Percentiles rank a stretch among this genome's conserved stretches.
Evolutionary conservation across 2,888 invertebrate species (phyloP).

Genomic region (Drosophila greeni): DNA sequence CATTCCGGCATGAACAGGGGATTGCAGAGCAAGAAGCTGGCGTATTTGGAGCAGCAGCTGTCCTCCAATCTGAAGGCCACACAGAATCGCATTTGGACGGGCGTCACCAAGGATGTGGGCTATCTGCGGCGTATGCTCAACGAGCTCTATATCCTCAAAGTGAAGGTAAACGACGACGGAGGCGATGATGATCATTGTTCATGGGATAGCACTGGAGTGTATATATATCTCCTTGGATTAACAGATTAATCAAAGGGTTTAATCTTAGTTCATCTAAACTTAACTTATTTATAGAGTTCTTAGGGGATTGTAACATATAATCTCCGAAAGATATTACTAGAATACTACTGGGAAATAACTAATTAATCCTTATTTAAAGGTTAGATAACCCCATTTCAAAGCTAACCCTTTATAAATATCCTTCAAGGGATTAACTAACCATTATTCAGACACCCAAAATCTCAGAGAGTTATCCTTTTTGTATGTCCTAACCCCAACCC

Average conservation of each 20-base stretch:
- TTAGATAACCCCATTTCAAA: neutral
- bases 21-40: slow-evolving; percentile 85
- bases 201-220: slow-evolving; percentile 20
- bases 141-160: slow-evolving; percentile 89
- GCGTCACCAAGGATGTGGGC: slow-evolving; percentile 86
- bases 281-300: neutral
- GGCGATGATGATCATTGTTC: neutral
- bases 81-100: slow-evolving; percentile 87
- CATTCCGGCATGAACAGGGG: slow-evolving; percentile 71
- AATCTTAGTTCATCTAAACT: too few relatives aligned
- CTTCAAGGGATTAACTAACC: neutral
- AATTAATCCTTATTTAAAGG: neutral
- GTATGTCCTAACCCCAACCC: slow-evolving; percentile 7
- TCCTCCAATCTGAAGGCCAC: slow-evolving; percentile 88
- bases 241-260: neutral
- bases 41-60: slow-evolving; percentile 86
- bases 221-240: neutral
- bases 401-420: neutral
- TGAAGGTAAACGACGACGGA: slow-evolving; percentile 82
- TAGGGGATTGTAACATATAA: neutral
- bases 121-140: slow-evolving; percentile 87
- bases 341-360: slow-evolving; percentile 1
- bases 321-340: neutral
- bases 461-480: neutral
- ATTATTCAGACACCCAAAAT: neutral